Evolutionary conservation across 2,888 invertebrate species (phyloP).

Genomic region (Hypomecis atomaria): DNA sequence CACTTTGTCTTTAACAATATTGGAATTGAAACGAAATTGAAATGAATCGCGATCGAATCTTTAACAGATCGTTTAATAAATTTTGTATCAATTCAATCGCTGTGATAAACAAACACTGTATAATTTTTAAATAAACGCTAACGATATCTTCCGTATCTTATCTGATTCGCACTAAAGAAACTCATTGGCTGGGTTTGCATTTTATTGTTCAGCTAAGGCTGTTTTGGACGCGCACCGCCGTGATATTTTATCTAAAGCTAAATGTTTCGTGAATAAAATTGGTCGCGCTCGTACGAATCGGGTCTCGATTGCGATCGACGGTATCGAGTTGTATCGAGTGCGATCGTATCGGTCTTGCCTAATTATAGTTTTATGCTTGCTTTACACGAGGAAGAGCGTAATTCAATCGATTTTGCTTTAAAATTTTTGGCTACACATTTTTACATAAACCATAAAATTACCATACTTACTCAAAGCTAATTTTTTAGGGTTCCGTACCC

Average conservation of each 20-base stretch:
- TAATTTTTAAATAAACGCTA: conserved; percentile 59
- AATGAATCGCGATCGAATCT: conserved; percentile 19
- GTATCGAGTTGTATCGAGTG: conserved; percentile 64
- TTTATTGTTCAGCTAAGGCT: conserved; percentile 67
- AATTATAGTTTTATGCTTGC: conserved; percentile 73
- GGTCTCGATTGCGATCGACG: conserved; percentile 66
- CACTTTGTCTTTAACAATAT: conserved; percentile 11
- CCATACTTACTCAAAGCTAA: too few species aligned
- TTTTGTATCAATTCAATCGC: conserved; percentile 40
- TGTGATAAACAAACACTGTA: conserved; percentile 53
- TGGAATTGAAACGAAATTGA: conserved; percentile 20
- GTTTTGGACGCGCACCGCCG: conserved; percentile 56
- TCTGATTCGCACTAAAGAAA: conserved; percentile 77
- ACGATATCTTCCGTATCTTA: conserved; percentile 71
- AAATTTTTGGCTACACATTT: conserved; percentile 6
- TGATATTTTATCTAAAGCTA: conserved; percentile 77
- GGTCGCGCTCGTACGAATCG: conserved; percentile 76
- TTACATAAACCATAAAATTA: conserved; percentile 1
- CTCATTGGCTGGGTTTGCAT: conserved; percentile 65
- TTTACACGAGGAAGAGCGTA: conserved; percentile 63
- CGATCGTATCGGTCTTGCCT: conserved; percentile 63
- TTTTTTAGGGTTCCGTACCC: too few species aligned
- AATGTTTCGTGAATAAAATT: conserved; percentile 83
- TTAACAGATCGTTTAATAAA: conserved; percentile 41
- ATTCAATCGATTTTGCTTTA: conserved; percentile 47